Base-by-base conservation (phyloP, 2,888 invertebrate genomes). In the Nysson spinosus region DNA sequence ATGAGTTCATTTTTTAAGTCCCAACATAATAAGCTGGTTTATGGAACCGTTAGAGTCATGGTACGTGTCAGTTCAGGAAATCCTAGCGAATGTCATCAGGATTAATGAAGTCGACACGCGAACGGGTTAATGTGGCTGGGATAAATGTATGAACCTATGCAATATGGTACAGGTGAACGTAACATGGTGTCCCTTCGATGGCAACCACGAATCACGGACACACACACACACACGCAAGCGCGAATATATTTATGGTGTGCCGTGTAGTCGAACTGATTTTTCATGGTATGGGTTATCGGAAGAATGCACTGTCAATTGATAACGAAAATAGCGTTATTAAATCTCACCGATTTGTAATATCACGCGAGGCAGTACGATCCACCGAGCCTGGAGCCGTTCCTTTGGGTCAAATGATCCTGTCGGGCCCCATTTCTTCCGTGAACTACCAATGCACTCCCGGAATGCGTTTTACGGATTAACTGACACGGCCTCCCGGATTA, bases 321-420 rank as follows among this genome's bases (percentile, higher is more conserved):
- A 7, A 34, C 44, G 43, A 4, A 5, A 6, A 32, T 26, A 32
- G 4, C 14, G 20, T 6, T 6, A 22, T 6, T 20, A 0, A 26
- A 17, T 78, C 81, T 83, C 52, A 82, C 83, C 80, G 77, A 81
- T 77, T 77, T 57, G 69, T 70, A 78, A 69, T 73, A 65, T 75
- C 70, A 77, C 73, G 60, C 74, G 73, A 81, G 70, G 79, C 71
- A 78, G 77, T 75, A 76, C 76, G 70, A 74, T 80, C 82, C 77
- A 79, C 82, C 80, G 80, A 84, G 81, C 81, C 74, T 77, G 83
- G 83, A 84, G 84, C 80, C 83, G 79, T 69, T 67, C 78, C 73
- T 76, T 66, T 79, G 83, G 84, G 85, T 85, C 85, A 85, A 85
- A 85, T 85, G 72, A 82, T 83, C 69, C 69, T 75, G 66, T 75